phyloP scores from a whole-genome alignment of 2,797 vertebrate species.

The Spondyliosoma cantharus region DNA sequence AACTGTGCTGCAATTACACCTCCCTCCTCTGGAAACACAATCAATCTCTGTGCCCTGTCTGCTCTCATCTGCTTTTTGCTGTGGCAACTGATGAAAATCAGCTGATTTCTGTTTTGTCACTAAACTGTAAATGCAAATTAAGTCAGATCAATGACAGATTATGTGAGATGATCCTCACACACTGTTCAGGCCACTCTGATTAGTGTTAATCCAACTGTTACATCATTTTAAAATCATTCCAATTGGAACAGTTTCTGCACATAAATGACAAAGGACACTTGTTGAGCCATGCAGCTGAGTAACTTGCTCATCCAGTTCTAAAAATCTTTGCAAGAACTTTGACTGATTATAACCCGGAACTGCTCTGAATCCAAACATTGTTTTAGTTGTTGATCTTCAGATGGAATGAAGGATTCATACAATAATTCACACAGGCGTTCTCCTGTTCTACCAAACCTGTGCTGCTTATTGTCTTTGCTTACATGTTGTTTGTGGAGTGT shows the following conservation, averaged over 20 bases:
- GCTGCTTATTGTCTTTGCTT: slow-evolving; percentile 26
- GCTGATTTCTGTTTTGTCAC: neutral
- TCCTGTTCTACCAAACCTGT: slow-evolving; percentile 52
- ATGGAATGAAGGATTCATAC: slow-evolving; percentile 47
- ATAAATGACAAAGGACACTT: slow-evolving; percentile 1
- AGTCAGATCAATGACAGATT: neutral
- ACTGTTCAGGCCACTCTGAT: neutral
- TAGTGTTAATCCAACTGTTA: neutral
- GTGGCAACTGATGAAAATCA: neutral
- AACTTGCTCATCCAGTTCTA: slow-evolving; percentile 5
- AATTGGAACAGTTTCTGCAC: neutral
- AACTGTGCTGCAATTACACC: slow-evolving; percentile 12
- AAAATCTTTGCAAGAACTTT: neutral
- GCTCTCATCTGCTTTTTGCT: neutral
- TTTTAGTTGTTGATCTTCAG: slow-evolving; percentile 5
- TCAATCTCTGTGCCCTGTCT: neutral
- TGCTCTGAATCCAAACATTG: neutral
- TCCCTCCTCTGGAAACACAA: slow-evolving; percentile 23
- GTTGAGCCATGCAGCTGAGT: slow-evolving; percentile 8
- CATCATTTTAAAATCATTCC: neutral
- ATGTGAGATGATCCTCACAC: neutral
- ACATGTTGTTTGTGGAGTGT: neutral
- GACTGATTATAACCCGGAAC: neutral
- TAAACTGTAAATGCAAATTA: neutral
- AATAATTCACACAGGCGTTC: slow-evolving; percentile 6